Evolutionary conservation across 2,113 vertebrate genomes (phyloP), one percentile per base, ranked within the genome.

Genomic region (Bos indicus): DNA sequence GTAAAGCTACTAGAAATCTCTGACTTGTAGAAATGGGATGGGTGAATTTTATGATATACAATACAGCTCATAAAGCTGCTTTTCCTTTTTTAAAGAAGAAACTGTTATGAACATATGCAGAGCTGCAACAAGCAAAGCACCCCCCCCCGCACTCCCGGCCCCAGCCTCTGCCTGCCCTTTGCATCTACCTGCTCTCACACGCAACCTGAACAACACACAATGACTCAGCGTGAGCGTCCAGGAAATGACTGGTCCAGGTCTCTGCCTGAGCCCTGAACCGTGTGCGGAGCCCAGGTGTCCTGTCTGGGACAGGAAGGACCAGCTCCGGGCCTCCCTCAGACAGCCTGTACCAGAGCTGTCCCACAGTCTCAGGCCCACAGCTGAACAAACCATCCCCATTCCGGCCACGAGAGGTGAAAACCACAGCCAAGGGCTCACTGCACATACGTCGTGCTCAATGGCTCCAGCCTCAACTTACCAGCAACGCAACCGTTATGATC

Each of bases 111-210:
- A 88, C 16, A 28, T 11, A 46, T 64, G 71, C 0, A 36, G n/a
- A 28, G 14, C 13, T 36, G 40, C 57, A 16, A 3, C 28, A 13
- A 3, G n/a, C 5, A 33, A 57, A 25, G 56, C 17, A 23, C 62
- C 36, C 10, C 0, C 0, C 21, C 62, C 33, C 10, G 0, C 3
- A 1, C 6, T 77, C 43, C 43, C 2, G 21, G 64, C 26, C 2
- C 7, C 4, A 33, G 30, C 57, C 64, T 52, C 60, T 78, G 56
- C 2, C 8, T 6, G 51, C 46, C 60, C 33, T 74, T 12, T 10
- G 40, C 10, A 4, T 1, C 40, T 1, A 16, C 17, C 8, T 0
- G 6, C 95, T 25, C 7, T n/a, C 1, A 2, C 30, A 56, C 2
- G 11, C 17, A 5, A 26, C 36, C 14, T 2, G 8, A 21, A 17